A percentile compares a stretch with the other conserved stretches of the same genome.
Evolutionary conservation across 2,113 vertebrate genomes (phyloP).

Genomic region (Dipodomys spectabilis): DNA sequence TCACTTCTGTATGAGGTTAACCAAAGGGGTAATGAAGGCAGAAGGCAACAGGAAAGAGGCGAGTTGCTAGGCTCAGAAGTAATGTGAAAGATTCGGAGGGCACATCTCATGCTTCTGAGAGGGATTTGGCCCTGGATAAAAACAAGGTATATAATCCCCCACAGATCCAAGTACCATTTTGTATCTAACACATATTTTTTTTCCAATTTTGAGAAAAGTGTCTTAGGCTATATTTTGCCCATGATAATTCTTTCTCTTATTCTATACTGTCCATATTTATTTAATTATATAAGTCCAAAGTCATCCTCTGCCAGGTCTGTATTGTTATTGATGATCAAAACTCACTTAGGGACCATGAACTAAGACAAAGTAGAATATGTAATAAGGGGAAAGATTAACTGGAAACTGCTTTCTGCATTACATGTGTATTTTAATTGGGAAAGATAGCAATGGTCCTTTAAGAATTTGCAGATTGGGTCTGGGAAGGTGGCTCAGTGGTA

Average conservation of each 20-base stretch:
- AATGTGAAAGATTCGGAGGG: background rate
- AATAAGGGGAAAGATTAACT: background rate
- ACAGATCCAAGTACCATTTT: background rate
- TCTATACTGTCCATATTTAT: background rate
- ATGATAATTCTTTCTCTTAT: background rate
- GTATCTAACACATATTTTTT: background rate
- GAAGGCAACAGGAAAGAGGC: background rate
- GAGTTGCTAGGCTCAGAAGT: background rate
- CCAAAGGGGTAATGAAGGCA: background rate
- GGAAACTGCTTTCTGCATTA: background rate
- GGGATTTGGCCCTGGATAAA: background rate
- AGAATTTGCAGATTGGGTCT: background rate
- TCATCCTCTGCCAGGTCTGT: background rate
- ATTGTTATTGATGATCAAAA: background rate
- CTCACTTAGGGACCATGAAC: background rate
- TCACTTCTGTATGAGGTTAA: background rate
- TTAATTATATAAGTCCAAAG: background rate
- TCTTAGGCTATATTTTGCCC: background rate
- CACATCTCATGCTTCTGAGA: background rate
- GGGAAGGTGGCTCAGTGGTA: too few species aligned
- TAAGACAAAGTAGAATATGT: background rate
- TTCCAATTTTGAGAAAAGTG: background rate
- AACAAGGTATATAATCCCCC: background rate
- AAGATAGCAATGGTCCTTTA: background rate
- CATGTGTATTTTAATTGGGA: background rate